Evolutionary conservation across 1,140 invertebrate genomes (phyloP), one percentile per base, ranked within the genome.

Genomic region (Chrysopa pallens): DNA sequence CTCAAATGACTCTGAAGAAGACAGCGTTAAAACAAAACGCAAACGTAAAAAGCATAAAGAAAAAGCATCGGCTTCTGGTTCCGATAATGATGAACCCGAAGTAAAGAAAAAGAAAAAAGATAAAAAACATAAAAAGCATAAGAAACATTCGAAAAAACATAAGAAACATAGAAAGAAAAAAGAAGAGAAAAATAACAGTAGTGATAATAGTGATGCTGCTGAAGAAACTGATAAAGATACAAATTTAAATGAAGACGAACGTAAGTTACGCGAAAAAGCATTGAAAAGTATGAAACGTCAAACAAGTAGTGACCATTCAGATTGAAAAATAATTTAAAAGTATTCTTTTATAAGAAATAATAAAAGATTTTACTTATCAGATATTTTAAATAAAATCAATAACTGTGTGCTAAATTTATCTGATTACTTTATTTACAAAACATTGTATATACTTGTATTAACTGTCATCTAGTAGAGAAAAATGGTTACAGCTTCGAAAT

Each of bases 191-290:
- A 33, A 33, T 33, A 23, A 23, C 17, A 33, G 31, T 12, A 33
- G 31, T 33, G 31, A 33, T 33, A 12, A 72, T 36, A 69, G 68
- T 29, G 70, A 73, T 14, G 70, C 73, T 45, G 71, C 71, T 13
- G 71, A 73, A 43, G 70, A 67, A 45, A 69, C 67, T 52, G 72
- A 74, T 46, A 64, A 63, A 15, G 72, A 80, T 36, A 75, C 73
- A 13, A 59, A 63, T 11, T 57, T 73, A 36, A 76, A 76, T 52
- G 85, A 90, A 52, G 84, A 88, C 64, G 86, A 90, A 56, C 84
- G 81, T 55, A 84, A 83, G 61, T 66, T 91, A 47, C 70, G 87
- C n/a, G 85, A 90, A 59, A 77, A 84, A 50, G 87, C 86, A 29
- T 63, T 91, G 5, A 74, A 76, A 51, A 78, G 75, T 1, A 78